These are phyloP conservation scores for Nomada hirtipes DNA, from an alignment of 2,888 invertebrate genomes.

Conservation along the genomic window DNA sequence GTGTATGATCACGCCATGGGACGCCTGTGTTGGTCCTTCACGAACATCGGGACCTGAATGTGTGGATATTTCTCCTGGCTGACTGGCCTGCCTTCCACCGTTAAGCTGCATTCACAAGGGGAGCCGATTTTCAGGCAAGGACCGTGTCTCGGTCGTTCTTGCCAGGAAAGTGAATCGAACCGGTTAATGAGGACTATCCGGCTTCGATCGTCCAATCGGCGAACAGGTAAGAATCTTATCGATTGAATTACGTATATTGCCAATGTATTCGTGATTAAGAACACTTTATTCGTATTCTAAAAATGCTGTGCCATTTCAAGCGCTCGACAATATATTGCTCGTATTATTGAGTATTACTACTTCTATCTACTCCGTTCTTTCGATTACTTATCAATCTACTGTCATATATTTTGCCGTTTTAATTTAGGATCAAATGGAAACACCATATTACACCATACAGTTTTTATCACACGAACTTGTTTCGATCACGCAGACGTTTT, in stretches of 20 bases:
- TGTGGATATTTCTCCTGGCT: conserved; percentile 70
- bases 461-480: background rate
- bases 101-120: conserved; percentile 72
- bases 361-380: background rate
- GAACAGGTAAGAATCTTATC: conserved; percentile 57
- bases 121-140: conserved; percentile 59
- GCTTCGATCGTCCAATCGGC: conserved; percentile 71
- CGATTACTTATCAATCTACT: background rate
- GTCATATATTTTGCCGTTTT: background rate
- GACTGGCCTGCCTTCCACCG: conserved; percentile 66
- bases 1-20: conserved; percentile 57
- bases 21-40: conserved; percentile 66
- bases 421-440: too few species aligned
- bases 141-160: conserved; percentile 55
- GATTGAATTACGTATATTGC: background rate
- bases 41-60: conserved; percentile 72
- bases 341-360: background rate
- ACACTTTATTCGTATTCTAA: too few species aligned
- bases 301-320: too few species aligned
- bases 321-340: background rate
- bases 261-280: too few species aligned
- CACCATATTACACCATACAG: too few species aligned
- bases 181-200: conserved; percentile 70
- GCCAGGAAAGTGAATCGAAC: conserved; percentile 52
- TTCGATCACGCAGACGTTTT: background rate